These are phyloP conservation scores for Paralichthys olivaceus DNA, from an alignment of 2,113 vertebrate species.

Conservation along the genomic window DNA sequence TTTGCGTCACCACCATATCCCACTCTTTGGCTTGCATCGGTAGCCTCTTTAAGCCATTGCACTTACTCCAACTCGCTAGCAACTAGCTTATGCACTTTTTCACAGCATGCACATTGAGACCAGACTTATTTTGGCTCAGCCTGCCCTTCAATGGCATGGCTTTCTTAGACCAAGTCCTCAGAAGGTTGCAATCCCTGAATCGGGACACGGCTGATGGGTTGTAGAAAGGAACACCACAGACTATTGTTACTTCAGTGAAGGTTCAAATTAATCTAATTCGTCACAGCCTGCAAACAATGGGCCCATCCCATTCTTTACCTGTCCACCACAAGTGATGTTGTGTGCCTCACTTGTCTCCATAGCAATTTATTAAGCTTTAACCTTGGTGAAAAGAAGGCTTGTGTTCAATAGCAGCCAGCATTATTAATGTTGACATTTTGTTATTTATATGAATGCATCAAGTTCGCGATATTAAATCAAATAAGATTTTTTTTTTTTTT, in stretches of 20 bases:
- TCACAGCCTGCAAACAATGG: conserved; percentile 46
- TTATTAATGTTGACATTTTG: conserved; percentile 30
- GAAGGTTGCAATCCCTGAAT: background rate
- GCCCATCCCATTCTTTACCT: conserved; percentile 33
- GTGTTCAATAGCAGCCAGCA: conserved; percentile 13
- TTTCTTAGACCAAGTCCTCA: too few relatives aligned
- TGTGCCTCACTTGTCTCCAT: conserved; percentile 27
- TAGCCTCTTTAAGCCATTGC: too few relatives aligned
- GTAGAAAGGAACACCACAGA: conserved; percentile 6
- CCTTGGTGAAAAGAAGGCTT: conserved; percentile 10
- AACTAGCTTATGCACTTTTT: too few relatives aligned
- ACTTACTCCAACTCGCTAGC: too few relatives aligned
- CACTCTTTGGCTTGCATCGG: too few relatives aligned
- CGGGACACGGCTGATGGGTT: conserved; percentile 18
- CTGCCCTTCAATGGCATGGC: too few relatives aligned
- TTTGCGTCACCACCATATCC: too few relatives aligned
- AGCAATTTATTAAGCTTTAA: conserved; percentile 35
- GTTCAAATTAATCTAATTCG: conserved; percentile 25
- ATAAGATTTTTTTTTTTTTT: background rate
- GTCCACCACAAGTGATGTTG: conserved; percentile 37
- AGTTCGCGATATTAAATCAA: background rate
- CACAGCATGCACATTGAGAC: too few relatives aligned
- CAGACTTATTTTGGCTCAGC: too few relatives aligned
- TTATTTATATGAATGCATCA: background rate
- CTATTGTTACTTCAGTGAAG: conserved; percentile 42